Conservation (phyloP, 2,113 vertebrate genomes). For the Cyprinodon variegatus region DNA sequence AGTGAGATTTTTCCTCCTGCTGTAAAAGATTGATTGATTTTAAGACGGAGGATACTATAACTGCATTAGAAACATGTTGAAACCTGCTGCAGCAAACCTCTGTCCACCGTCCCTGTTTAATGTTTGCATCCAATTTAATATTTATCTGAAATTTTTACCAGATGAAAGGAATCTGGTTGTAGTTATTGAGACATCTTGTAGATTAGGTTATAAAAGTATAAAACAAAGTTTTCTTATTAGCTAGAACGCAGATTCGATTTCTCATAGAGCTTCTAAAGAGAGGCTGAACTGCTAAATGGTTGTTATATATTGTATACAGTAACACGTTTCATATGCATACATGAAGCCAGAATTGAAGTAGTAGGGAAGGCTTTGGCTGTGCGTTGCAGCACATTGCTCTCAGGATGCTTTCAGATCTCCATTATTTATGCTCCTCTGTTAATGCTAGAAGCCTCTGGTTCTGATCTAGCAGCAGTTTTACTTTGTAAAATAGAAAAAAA, state of each 20-base stretch:
- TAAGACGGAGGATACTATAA: neutral
- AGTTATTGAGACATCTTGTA: conserved; percentile 31
- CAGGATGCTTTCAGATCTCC: conserved; percentile 71
- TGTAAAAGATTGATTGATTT: neutral
- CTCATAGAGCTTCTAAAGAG: conserved; percentile 40
- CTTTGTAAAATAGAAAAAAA: conserved; percentile 50
- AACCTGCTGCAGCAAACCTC: conserved; percentile 9
- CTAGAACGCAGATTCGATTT: conserved; percentile 42
- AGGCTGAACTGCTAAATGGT: conserved; percentile 21
- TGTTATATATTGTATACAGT: conserved; percentile 15
- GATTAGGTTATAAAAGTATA: conserved; percentile 17
- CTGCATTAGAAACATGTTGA: conserved; percentile 4
- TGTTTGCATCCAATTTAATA: conserved; percentile 48
- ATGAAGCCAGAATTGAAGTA: conserved; percentile 42
- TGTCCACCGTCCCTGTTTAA: conserved; percentile 29
- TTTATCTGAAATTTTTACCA: conserved; percentile 35
- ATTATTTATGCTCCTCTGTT: conserved; percentile 44
- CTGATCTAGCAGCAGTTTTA: conserved; percentile 53
- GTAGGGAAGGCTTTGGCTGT: conserved; percentile 55
- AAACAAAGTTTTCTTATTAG: conserved; percentile 21
- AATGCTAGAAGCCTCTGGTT: conserved; percentile 51
- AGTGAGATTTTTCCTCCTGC: neutral
- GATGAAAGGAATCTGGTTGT: conserved; percentile 11
- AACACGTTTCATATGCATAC: neutral
- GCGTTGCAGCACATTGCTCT: conserved; percentile 71